A percentile compares a stretch with the other conserved stretches of the same genome.
Conservation (phyloP, 2,113 vertebrate genomes). For the Sardina pilchardus region DNA sequence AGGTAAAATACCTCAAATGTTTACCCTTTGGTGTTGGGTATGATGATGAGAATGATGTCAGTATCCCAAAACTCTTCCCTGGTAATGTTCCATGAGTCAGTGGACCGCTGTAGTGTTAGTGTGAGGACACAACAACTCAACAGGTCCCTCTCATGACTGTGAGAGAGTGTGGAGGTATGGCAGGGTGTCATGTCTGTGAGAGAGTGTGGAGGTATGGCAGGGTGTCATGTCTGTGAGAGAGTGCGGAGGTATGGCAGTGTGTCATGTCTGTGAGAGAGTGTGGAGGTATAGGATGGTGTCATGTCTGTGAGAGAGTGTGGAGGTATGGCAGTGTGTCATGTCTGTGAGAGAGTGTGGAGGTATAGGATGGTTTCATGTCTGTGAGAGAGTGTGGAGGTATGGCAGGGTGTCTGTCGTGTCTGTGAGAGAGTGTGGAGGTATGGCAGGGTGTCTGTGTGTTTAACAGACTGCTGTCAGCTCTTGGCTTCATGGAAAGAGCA, state of each 20-base stretch:
- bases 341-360: too few species aligned
- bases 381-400: too few species aligned
- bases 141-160: neutral
- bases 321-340: neutral
- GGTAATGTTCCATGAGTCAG: neutral
- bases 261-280: too few species aligned
- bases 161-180: neutral
- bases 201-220: too few species aligned
- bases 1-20: neutral
- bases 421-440: neutral
- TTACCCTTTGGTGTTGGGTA: neutral
- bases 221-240: too few species aligned
- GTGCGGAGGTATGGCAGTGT: too few species aligned
- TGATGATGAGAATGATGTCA: neutral
- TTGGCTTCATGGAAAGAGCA: neutral
- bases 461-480: neutral
- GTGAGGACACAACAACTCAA: too few species aligned
- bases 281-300: neutral
- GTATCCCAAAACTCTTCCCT: neutral
- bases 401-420: neutral
- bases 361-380: too few species aligned
- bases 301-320: neutral
- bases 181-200: neutral
- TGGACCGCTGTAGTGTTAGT: neutral
- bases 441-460: neutral